Percentiles rank a stretch among this genome's conserved stretches.
Conservation (phyloP, 2,113 vertebrate genomes). For the Furnarius figulus region DNA sequence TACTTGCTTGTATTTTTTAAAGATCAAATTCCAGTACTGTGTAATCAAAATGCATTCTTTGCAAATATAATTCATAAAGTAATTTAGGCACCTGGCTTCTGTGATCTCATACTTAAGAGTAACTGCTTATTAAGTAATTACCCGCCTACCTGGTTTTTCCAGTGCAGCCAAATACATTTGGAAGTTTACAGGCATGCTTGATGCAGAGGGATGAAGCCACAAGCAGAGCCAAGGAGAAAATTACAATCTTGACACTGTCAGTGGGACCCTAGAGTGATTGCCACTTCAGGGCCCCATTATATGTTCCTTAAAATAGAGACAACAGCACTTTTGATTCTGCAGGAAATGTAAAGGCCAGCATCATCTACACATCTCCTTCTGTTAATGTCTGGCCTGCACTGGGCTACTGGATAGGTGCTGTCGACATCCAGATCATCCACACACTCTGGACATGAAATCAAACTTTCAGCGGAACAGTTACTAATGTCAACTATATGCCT, state of each 20-base stretch:
- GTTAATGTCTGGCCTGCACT: not conserved
- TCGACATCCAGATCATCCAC: not conserved
- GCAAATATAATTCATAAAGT: not conserved
- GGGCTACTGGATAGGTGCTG: not conserved
- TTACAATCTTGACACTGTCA: not conserved
- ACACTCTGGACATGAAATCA: not conserved
- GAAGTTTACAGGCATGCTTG: not conserved
- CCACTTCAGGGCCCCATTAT: not conserved
- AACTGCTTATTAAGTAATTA: conserved; percentile 26
- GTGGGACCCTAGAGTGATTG: not conserved
- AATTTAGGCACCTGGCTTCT: not conserved
- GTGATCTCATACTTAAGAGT: not conserved
- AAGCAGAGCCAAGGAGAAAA: not conserved
- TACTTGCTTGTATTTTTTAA: not conserved
- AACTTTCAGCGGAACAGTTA: not conserved
- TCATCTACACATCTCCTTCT: not conserved
- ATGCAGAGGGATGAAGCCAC: not conserved
- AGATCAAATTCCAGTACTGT: not conserved
- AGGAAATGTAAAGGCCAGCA: not conserved
- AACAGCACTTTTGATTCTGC: not conserved
- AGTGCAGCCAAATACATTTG: not conserved
- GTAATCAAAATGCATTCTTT: not conserved
- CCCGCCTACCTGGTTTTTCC: conserved; percentile 16
- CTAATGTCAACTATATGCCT: not conserved
- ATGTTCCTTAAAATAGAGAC: not conserved